Conservation (phyloP, 1,140 invertebrate genomes). For the Rhyzopertha dominica region DNA sequence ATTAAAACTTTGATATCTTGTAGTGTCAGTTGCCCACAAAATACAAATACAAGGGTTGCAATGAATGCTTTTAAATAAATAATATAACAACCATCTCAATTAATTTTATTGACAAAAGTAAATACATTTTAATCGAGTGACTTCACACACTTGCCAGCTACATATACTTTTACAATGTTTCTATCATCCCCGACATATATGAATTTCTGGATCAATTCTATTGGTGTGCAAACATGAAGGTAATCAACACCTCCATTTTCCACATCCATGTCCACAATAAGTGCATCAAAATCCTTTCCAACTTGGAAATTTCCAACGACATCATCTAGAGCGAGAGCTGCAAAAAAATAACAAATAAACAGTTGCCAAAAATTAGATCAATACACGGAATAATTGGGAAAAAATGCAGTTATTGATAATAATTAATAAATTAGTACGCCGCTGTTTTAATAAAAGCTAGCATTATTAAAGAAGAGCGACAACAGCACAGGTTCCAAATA, state of each 20-base stretch:
- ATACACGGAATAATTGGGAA: too few relatives aligned
- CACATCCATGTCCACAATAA: slow-evolving; percentile 58
- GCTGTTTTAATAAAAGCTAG: too few relatives aligned
- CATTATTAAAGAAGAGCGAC: too few relatives aligned
- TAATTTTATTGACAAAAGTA: too few relatives aligned
- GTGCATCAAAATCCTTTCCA: slow-evolving; percentile 82
- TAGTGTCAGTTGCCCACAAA: too few relatives aligned
- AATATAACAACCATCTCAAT: not conserved
- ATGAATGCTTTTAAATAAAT: slow-evolving; percentile 1
- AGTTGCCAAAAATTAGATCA: slow-evolving; percentile 13
- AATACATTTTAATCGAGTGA: too few relatives aligned
- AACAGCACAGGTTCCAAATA: too few relatives aligned
- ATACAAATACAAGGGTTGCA: slow-evolving; percentile 1
- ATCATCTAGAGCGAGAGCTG: slow-evolving; percentile 67
- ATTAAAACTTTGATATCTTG: too few relatives aligned
- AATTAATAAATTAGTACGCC: too few relatives aligned
- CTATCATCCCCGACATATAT: slow-evolving; percentile 79
- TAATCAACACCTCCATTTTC: slow-evolving; percentile 34
- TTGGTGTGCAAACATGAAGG: slow-evolving; percentile 44
- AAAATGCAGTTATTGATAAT: too few relatives aligned
- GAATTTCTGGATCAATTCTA: slow-evolving; percentile 72
- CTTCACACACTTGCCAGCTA: slow-evolving; percentile 63
- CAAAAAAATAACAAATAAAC: slow-evolving; percentile 39
- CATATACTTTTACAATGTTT: slow-evolving; percentile 73
- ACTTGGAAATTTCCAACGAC: slow-evolving; percentile 72